phyloP scores from a whole-genome alignment of 2,888 invertebrate species.

The Apomyelois bistriatella region DNA sequence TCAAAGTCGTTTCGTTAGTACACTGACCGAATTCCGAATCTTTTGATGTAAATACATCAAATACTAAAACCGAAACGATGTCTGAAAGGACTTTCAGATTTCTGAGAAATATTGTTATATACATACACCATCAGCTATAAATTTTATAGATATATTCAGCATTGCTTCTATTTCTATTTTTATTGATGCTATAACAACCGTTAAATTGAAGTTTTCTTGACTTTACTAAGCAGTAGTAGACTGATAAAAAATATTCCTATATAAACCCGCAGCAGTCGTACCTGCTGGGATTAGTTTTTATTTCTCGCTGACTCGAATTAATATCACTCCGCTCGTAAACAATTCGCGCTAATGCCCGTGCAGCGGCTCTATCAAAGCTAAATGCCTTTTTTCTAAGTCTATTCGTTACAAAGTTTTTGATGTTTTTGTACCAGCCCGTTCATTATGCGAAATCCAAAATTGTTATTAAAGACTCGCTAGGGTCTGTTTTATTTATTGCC shows the following conservation, averaged over 20 bases:
- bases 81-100: background rate
- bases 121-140: background rate
- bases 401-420: constrained; percentile 35
- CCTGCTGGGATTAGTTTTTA: constrained; percentile 9
- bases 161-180: background rate
- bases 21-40: constrained; percentile 20
- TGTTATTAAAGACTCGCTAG: constrained; percentile 36
- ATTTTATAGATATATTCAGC: background rate
- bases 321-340: constrained; percentile 30
- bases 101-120: background rate
- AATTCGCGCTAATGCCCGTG: constrained; percentile 22
- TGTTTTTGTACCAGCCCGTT: constrained; percentile 39
- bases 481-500: constrained; percentile 32
- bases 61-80: constrained; percentile 17
- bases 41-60: constrained; percentile 20
- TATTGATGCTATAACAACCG: background rate
- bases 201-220: background rate
- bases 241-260: background rate
- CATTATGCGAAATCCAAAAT: constrained; percentile 48
- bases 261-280: background rate
- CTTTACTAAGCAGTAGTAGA: background rate
- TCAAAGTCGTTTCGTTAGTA: constrained; percentile 19
- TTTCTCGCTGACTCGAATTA: constrained; percentile 23
- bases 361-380: constrained; percentile 38
- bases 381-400: constrained; percentile 26